Evolutionary conservation across 1,140 invertebrate genomes (phyloP).

Genomic region (Drosophila punjabiensis): DNA sequence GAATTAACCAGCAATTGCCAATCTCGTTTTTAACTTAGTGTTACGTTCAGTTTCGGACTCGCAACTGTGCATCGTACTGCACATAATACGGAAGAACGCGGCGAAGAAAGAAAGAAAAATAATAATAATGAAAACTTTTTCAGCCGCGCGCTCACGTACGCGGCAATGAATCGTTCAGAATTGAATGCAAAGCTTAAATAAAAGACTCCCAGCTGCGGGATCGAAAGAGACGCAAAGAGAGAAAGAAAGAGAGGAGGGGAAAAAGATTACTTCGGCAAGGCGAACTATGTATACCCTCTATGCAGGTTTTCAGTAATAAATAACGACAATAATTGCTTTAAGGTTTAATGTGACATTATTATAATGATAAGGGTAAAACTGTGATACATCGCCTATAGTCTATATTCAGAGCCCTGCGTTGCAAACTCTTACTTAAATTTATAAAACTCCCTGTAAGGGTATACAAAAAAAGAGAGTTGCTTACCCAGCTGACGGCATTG

Average conservation of each 20-base stretch:
- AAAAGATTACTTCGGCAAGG: neutral
- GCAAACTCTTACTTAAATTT: neutral
- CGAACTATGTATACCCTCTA: neutral
- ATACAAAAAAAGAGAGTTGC: constrained; percentile 14
- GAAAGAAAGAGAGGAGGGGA: neutral
- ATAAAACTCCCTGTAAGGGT: neutral
- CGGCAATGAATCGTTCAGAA: constrained; percentile 65
- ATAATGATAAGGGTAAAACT: neutral
- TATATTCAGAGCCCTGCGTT: neutral
- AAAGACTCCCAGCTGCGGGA: constrained; percentile 18
- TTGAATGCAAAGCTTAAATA: constrained; percentile 44
- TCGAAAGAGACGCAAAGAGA: constrained; percentile 4
- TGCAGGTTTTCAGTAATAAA: neutral
- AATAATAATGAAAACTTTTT: constrained; percentile 49
- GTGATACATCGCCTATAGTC: neutral
- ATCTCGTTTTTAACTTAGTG: constrained; percentile 51
- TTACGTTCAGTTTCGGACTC: constrained; percentile 50
- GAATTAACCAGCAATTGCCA: constrained; percentile 51
- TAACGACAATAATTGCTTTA: neutral
- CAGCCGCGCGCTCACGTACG: constrained; percentile 63
- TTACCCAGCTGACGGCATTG: constrained; percentile 46
- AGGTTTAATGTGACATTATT: too few relatives aligned
- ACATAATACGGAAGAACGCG: constrained; percentile 56
- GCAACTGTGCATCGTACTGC: constrained; percentile 65
- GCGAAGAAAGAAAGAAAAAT: constrained; percentile 39